Evolutionary conservation across 2,888 invertebrate species (phyloP).

Genomic region (Drosophila peninsularis): DNA sequence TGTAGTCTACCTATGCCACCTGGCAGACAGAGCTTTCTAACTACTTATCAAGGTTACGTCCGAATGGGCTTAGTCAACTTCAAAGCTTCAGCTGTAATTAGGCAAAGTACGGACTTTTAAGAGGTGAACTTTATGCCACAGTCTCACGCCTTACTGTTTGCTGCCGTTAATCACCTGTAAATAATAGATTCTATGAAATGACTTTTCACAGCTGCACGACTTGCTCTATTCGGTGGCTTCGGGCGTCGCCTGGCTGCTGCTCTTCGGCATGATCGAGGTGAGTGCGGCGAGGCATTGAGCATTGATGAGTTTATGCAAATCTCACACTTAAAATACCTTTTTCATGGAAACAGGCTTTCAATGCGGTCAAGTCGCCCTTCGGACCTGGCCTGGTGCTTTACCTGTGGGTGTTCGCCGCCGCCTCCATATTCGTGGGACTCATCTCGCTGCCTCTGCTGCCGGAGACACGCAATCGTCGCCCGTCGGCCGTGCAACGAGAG

Average conservation of each 20-base stretch:
- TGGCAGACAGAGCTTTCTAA: no score
- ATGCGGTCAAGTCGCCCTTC: constrained; percentile 54
- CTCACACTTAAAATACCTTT: not conserved
- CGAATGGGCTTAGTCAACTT: no score
- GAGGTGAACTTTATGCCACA: not conserved
- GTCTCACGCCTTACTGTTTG: not conserved
- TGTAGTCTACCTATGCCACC: no score
- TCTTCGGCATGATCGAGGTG: constrained; percentile 73
- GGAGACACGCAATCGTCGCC: constrained; percentile 75
- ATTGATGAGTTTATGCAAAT: not conserved
- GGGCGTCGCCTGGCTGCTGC: constrained; percentile 67
- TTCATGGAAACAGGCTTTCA: constrained; percentile 46
- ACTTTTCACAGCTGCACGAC: constrained; percentile 57
- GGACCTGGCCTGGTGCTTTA: constrained; percentile 59
- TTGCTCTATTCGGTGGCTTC: constrained; percentile 63
- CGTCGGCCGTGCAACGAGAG: constrained; percentile 67
- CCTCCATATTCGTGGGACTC: constrained; percentile 69
- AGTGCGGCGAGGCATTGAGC: not conserved
- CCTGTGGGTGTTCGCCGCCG: constrained; percentile 77
- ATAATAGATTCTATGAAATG: not conserved
- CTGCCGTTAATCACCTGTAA: not conserved
- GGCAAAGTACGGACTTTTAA: not conserved
- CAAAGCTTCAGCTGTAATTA: not conserved
- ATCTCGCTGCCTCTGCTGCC: constrained; percentile 74
- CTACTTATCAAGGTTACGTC: no score